These are phyloP conservation scores for Coenonympha glycerion DNA, from an alignment of 2,888 invertebrate genomes.

Conservation along the genomic window DNA sequence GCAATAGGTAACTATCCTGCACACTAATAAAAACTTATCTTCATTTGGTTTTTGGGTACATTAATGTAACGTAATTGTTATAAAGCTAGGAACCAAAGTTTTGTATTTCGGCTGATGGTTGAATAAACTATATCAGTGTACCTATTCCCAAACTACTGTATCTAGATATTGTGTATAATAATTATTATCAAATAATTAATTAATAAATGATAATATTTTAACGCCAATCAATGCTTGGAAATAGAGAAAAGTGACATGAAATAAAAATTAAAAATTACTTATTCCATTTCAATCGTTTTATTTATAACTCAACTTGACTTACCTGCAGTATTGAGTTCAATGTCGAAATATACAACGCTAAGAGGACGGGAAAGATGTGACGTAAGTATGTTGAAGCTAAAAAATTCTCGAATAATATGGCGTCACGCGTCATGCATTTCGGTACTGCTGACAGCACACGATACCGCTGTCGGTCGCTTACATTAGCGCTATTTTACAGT, in stretches of 20 bases:
- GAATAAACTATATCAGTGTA: constrained; percentile 35
- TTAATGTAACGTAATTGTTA: constrained; percentile 30
- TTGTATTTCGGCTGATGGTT: constrained; percentile 65
- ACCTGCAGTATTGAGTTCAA: too few species aligned
- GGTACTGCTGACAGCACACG: too few species aligned
- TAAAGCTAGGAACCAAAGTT: constrained; percentile 75
- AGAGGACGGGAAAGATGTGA: too few species aligned
- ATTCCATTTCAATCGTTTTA: constrained; percentile 43
- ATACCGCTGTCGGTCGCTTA: too few species aligned
- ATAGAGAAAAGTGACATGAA: constrained; percentile 64
- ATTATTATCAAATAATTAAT: constrained; percentile 36
- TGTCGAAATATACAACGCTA: too few species aligned
- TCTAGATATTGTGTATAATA: constrained; percentile 59
- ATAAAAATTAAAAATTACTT: constrained; percentile 62
- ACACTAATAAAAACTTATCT: background rate
- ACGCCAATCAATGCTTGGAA: constrained; percentile 61
- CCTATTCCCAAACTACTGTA: too few species aligned
- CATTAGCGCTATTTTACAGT: too few species aligned
- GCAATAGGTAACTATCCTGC: background rate
- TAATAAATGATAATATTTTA: constrained; percentile 44
- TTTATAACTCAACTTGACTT: too few species aligned
- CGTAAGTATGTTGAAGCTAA: too few species aligned
- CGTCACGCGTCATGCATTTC: too few species aligned
- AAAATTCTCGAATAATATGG: too few species aligned
- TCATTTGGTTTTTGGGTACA: background rate